phyloP scores from a whole-genome alignment of 2,113 vertebrate species.

The Labeo catla region DNA sequence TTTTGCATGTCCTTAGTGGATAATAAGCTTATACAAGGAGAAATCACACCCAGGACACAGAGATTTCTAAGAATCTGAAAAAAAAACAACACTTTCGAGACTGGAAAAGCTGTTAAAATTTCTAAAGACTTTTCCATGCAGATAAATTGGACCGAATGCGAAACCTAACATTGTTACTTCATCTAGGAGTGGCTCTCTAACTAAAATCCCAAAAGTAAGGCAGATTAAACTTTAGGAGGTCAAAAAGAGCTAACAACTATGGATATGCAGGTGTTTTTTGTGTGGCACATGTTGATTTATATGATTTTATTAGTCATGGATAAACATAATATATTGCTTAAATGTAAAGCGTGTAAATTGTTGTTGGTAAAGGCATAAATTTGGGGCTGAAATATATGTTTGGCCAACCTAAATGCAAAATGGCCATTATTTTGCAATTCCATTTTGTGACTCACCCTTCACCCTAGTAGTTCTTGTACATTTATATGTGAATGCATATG shows the following conservation, averaged over 20 bases:
- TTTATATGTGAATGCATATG: not conserved
- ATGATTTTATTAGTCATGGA: not conserved
- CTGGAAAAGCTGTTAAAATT: not conserved
- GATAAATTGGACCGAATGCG: not conserved
- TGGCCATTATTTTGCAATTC: not conserved
- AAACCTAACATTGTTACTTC: not conserved
- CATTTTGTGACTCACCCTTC: not conserved
- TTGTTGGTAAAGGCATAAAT: not conserved
- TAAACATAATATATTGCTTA: not conserved
- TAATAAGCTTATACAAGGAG: not conserved
- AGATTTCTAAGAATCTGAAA: not conserved
- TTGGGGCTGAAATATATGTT: not conserved
- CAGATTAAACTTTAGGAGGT: not conserved
- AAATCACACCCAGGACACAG: not conserved
- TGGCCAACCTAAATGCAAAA: not conserved
- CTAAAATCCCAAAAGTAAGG: slow-evolving; percentile 15
- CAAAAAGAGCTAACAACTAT: not conserved
- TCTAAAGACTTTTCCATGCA: slow-evolving; percentile 6
- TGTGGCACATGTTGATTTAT: not conserved
- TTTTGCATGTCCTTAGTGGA: not conserved
- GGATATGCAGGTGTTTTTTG: slow-evolving; percentile 6
- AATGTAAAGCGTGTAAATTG: not conserved
- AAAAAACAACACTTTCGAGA: not conserved
- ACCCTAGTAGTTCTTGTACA: not conserved
- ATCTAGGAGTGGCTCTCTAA: slow-evolving; percentile 9